Conservation (phyloP, 2,888 invertebrate species). For the Norana najaformis region DNA sequence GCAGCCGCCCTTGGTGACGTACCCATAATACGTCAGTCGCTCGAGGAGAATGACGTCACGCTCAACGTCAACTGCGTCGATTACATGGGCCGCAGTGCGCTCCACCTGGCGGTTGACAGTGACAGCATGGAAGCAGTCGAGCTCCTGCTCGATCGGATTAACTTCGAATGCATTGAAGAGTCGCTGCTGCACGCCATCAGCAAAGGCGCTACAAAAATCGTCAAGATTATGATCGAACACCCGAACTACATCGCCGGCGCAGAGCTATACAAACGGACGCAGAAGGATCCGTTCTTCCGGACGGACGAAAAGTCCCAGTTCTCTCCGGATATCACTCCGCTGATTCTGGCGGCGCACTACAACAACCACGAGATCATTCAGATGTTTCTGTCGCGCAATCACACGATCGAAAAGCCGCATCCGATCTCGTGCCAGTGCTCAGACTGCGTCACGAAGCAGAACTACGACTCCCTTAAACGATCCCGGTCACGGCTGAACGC, state of each 20-base stretch:
- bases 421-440: slow-evolving; percentile 62
- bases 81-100: slow-evolving; percentile 71
- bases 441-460: slow-evolving; percentile 50
- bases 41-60: slow-evolving; percentile 53
- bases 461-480: slow-evolving; percentile 57
- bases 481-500: slow-evolving; percentile 65
- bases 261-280: slow-evolving; percentile 55
- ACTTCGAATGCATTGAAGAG: slow-evolving; percentile 71
- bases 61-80: slow-evolving; percentile 63
- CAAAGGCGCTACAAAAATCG: slow-evolving; percentile 69
- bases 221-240: slow-evolving; percentile 66
- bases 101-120: slow-evolving; percentile 73
- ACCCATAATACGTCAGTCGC: slow-evolving; percentile 59
- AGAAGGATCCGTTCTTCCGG: slow-evolving; percentile 61
- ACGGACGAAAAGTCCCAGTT: slow-evolving; percentile 66
- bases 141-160: slow-evolving; percentile 68
- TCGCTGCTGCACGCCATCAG: slow-evolving; percentile 72
- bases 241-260: slow-evolving; percentile 63
- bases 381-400: slow-evolving; percentile 71
- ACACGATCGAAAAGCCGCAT: slow-evolving; percentile 71
- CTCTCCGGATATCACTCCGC: slow-evolving; percentile 73
- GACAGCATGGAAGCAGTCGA: slow-evolving; percentile 71
- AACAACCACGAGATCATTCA: slow-evolving; percentile 75
- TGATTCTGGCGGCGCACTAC: slow-evolving; percentile 73
- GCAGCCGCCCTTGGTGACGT: slow-evolving; percentile 61